phyloP scores from a whole-genome alignment of 2,113 vertebrate species.

The Ptilonorhynchus violaceus region DNA sequence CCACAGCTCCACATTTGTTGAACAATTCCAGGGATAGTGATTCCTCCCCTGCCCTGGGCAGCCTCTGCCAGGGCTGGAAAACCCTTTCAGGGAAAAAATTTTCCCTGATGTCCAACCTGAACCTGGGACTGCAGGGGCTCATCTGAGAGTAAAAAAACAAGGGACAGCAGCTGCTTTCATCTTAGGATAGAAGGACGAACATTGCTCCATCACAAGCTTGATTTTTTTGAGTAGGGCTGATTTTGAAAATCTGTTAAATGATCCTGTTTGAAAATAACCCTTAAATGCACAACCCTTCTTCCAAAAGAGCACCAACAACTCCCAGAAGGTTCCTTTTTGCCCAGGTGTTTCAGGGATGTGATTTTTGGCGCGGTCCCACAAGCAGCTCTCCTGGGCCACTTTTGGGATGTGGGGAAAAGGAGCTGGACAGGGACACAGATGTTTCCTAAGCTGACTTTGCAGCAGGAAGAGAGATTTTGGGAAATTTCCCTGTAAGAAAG shows the following conservation, averaged over 20 bases:
- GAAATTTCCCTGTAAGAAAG: background rate
- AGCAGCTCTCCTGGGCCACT: background rate
- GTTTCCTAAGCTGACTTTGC: background rate
- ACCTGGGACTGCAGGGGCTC: background rate
- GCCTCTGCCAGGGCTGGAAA: background rate
- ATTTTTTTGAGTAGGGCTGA: background rate
- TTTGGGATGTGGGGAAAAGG: background rate
- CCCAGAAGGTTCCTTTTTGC: background rate
- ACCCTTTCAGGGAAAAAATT: background rate
- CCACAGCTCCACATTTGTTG: accelerated
- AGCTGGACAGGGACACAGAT: background rate
- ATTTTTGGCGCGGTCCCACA: background rate
- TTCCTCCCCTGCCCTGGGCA: no score
- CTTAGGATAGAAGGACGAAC: background rate
- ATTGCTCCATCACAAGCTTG: background rate
- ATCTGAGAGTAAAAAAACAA: background rate
- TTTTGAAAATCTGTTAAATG: background rate
- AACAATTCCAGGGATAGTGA: background rate
- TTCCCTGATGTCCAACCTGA: no score
- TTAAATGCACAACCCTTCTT: accelerated
- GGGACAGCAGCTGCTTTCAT: background rate
- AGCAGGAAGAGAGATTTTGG: background rate
- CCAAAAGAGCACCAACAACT: background rate
- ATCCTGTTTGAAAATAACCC: background rate
- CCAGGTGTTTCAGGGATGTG: background rate